A percentile compares a stretch with the other conserved stretches of the same genome.
Evolutionary conservation across 2,888 invertebrate genomes (phyloP).

Genomic region (Pemphredon lugubris): DNA sequence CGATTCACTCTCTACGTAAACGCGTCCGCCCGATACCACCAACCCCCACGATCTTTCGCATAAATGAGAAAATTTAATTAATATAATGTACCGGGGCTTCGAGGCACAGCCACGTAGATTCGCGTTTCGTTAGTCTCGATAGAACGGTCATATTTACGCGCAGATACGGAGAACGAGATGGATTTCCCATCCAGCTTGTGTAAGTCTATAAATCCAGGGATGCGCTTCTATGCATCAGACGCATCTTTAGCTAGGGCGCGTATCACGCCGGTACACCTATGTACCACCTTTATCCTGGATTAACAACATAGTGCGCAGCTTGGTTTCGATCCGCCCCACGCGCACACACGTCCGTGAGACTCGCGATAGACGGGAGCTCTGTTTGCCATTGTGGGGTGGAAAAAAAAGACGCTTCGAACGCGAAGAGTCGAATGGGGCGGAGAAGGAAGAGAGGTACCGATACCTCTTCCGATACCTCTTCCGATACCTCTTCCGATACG

Average conservation of each 20-base stretch:
- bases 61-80: constrained; percentile 48
- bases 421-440: background rate
- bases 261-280: constrained; percentile 41
- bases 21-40: too few species aligned
- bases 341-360: background rate
- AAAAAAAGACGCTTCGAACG: background rate
- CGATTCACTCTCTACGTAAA: too few species aligned
- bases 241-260: constrained; percentile 37
- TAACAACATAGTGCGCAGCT: constrained; percentile 37
- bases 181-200: constrained; percentile 23
- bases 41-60: too few species aligned
- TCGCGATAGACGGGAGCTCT: background rate
- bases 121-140: constrained; percentile 10
- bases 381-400: background rate
- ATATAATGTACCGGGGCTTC: constrained; percentile 27
- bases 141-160: constrained; percentile 17
- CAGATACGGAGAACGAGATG: constrained; percentile 21
- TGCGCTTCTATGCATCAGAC: constrained; percentile 35
- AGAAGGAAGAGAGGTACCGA: constrained; percentile 24
- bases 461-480: constrained; percentile 24
- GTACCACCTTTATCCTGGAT: constrained; percentile 58
- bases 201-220: constrained; percentile 50
- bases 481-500: too few species aligned
- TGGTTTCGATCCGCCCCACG: constrained; percentile 34
- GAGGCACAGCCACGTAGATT: too few species aligned